Conservation (phyloP, 2,113 vertebrate genomes). For the Vulpes vulpes region DNA sequence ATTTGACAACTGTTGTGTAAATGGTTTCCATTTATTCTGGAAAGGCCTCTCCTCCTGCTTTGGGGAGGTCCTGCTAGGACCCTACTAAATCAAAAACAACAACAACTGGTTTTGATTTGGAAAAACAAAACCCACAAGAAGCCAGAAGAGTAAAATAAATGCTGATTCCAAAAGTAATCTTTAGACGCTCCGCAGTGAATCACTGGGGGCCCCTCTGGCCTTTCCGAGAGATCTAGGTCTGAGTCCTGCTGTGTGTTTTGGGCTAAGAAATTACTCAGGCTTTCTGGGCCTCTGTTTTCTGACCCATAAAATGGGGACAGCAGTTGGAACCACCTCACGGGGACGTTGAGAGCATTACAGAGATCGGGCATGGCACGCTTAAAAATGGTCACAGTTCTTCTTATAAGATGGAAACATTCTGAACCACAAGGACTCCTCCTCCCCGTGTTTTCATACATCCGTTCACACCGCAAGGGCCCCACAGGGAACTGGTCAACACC, state of each 20-base stretch:
- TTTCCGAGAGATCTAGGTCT: background rate
- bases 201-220: background rate
- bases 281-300: background rate
- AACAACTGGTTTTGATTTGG: conserved; percentile 68
- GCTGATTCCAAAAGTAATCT: background rate
- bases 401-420: background rate
- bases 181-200: background rate
- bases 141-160: background rate
- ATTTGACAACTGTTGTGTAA: background rate
- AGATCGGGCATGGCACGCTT: background rate
- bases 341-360: fast-evolving
- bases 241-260: background rate
- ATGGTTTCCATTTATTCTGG: conserved; percentile 25
- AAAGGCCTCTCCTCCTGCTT: background rate
- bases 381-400: fast-evolving
- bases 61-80: background rate
- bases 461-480: background rate
- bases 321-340: fast-evolving
- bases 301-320: background rate
- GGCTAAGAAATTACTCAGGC: background rate
- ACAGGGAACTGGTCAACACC: fast-evolving
- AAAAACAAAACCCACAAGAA: conserved; percentile 32
- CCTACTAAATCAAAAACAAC: background rate
- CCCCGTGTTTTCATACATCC: fast-evolving
- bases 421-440: background rate